Evolutionary conservation across 2,888 invertebrate genomes (phyloP), one percentile per base, ranked within the genome.

Genomic region (Melangyna quadrimaculata): DNA sequence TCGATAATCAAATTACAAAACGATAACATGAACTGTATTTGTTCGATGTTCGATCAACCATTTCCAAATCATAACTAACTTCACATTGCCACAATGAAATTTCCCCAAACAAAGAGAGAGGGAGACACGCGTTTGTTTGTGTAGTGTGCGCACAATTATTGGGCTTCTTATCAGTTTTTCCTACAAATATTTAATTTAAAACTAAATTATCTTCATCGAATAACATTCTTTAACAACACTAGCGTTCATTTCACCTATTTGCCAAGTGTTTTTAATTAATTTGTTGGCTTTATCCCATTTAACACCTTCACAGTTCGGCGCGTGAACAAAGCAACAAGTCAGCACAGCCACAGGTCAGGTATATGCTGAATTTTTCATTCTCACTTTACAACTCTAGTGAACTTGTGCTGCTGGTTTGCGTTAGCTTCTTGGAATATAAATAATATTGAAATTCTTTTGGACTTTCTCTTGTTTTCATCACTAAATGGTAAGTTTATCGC

Each of bases 91-190:
- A 77, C 71, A 75, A 75, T 78, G 61, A 87, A 88, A 88, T 88
- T 88, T 88, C 87, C 88, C 88, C 88, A 88, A 88, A 88, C 88
- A 88, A 88, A 87, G 88, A 87, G 87, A 87, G 87, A 87, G 78
- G 77, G 79, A 81, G 79, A 86, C 75, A 72, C 77, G 82, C 74
- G 86, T 87, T 87, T 88, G 87, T 87, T 87, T 87, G 83, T 70
- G 83, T 61, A n/a, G 17, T 27, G n/a, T 12, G 12, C 75, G 65
- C 83, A 79, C 71, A 71, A 74, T 78, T 70, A 17, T 55, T 75
- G 17, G 17, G 55, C 57, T 71, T 74, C 61, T 84, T 84, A 84
- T 79, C 84, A 79, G 67, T 75, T 59, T 72, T 79, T 84, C 32
- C 35, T 72, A 61, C 75, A 72, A 61, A 79, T 75, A 79, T 79